A percentile compares a stretch with the other conserved stretches of the same genome.
These are phyloP conservation scores for Butorides virescens DNA, from an alignment of 2,113 vertebrate species.

Conservation along the genomic window DNA sequence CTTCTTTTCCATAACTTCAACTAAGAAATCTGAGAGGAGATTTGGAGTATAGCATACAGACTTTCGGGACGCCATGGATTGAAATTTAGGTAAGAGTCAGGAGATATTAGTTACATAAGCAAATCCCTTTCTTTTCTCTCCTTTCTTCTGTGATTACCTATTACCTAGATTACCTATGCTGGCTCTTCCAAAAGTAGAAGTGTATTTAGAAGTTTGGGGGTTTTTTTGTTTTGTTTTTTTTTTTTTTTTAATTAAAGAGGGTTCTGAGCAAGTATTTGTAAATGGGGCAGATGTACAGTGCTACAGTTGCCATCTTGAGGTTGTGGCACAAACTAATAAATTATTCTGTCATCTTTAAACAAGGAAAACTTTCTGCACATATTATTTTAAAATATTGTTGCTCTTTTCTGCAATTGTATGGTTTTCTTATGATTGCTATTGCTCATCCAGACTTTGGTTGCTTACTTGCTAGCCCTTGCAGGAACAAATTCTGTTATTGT, in stretches of 20 bases:
- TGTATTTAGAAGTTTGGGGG: neutral
- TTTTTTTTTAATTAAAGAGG: neutral
- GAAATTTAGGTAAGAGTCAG: neutral
- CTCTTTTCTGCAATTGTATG: neutral
- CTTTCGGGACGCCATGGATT: rapidly evolving
- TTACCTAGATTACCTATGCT: no score
- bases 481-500: neutral
- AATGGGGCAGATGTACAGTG: neutral
- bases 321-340: neutral
- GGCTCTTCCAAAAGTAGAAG: neutral
- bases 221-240: neutral
- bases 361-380: neutral
- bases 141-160: neutral
- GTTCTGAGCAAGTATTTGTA: neutral
- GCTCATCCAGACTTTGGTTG: neutral
- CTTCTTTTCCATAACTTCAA: neutral
- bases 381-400: neutral
- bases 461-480: neutral
- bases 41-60: neutral
- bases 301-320: neutral
- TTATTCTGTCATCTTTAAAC: neutral
- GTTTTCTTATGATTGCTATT: neutral
- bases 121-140: neutral
- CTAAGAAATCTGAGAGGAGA: neutral
- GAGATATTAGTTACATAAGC: neutral